phyloP scores from a whole-genome alignment of 2,888 invertebrate genomes.

The Hymenopus coronatus region DNA sequence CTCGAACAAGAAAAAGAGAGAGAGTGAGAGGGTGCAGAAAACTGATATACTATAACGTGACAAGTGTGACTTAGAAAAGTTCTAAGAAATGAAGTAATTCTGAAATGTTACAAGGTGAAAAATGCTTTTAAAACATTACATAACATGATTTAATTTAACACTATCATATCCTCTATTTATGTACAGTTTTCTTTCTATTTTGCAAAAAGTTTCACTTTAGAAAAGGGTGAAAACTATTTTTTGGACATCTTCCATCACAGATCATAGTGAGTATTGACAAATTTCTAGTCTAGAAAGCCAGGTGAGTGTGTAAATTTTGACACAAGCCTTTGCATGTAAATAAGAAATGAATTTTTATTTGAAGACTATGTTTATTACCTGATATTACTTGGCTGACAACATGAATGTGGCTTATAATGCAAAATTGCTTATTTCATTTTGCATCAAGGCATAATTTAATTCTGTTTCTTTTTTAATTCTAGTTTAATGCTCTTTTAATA shows the following conservation, averaged over 20 bases:
- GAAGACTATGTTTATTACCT: background rate
- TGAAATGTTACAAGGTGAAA: background rate
- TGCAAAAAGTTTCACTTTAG: background rate
- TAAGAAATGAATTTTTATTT: background rate
- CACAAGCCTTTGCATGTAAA: background rate
- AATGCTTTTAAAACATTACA: background rate
- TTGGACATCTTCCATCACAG: background rate
- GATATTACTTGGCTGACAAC: background rate
- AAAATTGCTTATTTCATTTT: background rate
- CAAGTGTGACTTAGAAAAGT: too few species aligned
- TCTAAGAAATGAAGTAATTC: too few species aligned
- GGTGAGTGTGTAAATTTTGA: background rate
- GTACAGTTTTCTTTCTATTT: background rate
- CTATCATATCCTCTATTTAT: background rate
- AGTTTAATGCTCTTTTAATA: background rate
- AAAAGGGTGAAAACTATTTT: background rate
- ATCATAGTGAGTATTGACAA: background rate
- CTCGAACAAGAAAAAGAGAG: too few species aligned
- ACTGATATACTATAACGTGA: too few species aligned
- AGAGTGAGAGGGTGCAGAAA: too few species aligned
- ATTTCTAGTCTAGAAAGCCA: background rate
- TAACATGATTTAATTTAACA: background rate
- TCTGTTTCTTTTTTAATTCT: background rate
- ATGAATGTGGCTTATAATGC: background rate
- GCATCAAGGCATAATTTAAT: background rate